These are phyloP conservation scores for Mirounga angustirostris DNA, from an alignment of 2,113 vertebrate genomes.

Conservation along the genomic window DNA sequence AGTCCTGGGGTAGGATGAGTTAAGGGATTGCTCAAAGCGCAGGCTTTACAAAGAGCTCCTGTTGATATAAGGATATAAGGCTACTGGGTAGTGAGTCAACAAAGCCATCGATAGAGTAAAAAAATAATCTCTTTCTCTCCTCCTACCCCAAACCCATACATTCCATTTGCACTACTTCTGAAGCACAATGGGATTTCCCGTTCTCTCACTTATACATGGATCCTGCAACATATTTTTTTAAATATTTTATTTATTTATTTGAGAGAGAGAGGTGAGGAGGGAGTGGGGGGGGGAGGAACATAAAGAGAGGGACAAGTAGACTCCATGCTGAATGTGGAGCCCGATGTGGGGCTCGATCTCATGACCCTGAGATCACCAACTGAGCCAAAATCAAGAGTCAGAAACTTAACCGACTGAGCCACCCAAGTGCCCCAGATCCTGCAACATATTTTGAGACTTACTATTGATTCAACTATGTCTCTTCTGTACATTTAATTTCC, in stretches of 20 bases:
- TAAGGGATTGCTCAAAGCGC: background rate
- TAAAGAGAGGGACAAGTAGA: background rate
- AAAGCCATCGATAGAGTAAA: background rate
- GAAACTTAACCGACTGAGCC: background rate
- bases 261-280: background rate
- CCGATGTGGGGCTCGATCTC: background rate
- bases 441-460: background rate
- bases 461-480: background rate
- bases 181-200: background rate
- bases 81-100: background rate
- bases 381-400: background rate
- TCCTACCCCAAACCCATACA: rapidly evolving
- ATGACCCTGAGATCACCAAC: background rate
- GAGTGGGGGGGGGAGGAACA: background rate
- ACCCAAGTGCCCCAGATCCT: background rate
- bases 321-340: background rate
- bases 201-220: background rate
- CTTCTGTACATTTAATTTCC: background rate
- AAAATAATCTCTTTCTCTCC: background rate
- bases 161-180: background rate
- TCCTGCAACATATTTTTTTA: background rate
- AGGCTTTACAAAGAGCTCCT: background rate
- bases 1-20: background rate
- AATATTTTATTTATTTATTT: background rate
- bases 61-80: background rate